phyloP scores from a whole-genome alignment of 2,888 invertebrate genomes.

The Chesias legatella region DNA sequence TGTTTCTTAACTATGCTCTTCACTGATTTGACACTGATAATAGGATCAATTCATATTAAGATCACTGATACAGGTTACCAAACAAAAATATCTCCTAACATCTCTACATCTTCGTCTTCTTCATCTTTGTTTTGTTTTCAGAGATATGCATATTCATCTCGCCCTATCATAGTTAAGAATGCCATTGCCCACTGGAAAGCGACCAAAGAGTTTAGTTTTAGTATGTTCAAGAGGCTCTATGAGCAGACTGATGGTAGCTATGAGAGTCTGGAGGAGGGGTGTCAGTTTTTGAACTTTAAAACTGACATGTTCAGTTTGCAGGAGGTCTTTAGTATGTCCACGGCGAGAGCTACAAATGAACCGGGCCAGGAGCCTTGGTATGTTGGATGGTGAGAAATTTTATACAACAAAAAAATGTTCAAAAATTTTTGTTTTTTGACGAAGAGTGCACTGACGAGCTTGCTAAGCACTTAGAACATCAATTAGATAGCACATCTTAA shows the following conservation, averaged over 20 bases:
- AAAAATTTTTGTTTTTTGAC: neutral
- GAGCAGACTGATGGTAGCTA: slow-evolving; percentile 84
- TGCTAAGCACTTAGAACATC: too few relatives aligned
- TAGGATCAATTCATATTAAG: too few relatives aligned
- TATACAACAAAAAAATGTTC: neutral
- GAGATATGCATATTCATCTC: slow-evolving; percentile 87
- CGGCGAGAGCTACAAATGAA: slow-evolving; percentile 81
- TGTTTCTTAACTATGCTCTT: too few relatives aligned
- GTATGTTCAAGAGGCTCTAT: slow-evolving; percentile 86
- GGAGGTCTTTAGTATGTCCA: slow-evolving; percentile 89
- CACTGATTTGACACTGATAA: too few relatives aligned
- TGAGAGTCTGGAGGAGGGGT: slow-evolving; percentile 88
- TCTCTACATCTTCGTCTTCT: too few relatives aligned
- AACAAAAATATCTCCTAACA: too few relatives aligned
- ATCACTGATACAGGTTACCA: too few relatives aligned
- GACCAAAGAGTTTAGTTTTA: slow-evolving; percentile 82
- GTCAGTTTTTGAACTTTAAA: slow-evolving; percentile 93
- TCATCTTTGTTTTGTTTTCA: slow-evolving; percentile 44
- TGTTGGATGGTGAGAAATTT: slow-evolving; percentile 88
- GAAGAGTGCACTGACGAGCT: too few relatives aligned
- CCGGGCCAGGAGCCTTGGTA: slow-evolving; percentile 89
- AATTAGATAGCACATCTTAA: too few relatives aligned
- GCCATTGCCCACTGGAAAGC: slow-evolving; percentile 90
- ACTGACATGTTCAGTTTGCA: slow-evolving; percentile 87
- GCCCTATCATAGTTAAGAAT: slow-evolving; percentile 89